A percentile compares a stretch with the other conserved stretches of the same genome.
Conservation (phyloP, 2,113 vertebrate species). For the Campylomormyrus numenius region DNA sequence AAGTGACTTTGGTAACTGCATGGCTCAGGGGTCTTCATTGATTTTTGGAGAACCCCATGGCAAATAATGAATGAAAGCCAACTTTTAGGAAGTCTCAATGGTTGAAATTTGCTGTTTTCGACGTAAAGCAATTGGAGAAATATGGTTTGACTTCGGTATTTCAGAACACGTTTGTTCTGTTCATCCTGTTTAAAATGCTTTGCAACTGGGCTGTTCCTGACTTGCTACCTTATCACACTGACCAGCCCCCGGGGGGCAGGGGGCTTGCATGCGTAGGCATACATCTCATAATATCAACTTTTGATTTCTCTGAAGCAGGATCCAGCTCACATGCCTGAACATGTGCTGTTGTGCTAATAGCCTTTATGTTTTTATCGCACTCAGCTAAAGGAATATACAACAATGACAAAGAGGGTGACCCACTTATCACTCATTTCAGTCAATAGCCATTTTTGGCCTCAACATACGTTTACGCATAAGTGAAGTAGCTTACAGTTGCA, state of each 20-base stretch:
- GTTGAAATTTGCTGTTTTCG: not conserved
- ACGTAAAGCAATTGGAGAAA: not conserved
- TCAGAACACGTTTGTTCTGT: not conserved
- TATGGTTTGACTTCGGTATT: not conserved
- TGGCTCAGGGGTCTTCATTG: not conserved
- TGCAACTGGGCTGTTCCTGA: not conserved
- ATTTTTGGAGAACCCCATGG: not conserved
- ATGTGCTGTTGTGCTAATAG: not conserved
- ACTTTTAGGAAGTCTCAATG: not conserved
- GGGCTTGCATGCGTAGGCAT: not conserved
- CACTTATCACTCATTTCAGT: not conserved
- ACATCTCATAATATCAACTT: not conserved
- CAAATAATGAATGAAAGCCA: not conserved
- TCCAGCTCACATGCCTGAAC: conserved; percentile 11
- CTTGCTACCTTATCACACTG: not conserved
- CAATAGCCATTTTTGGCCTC: not conserved
- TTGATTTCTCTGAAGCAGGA: not conserved
- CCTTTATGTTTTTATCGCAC: not conserved
- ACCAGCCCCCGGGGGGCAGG: not conserved
- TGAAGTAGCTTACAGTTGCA: not conserved
- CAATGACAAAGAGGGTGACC: not conserved
- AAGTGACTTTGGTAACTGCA: not conserved
- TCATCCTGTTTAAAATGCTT: not conserved
- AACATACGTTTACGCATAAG: not conserved
- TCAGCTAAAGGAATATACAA: not conserved